phyloP scores from a whole-genome alignment of 92 coral and sea anemone genomes.

The Epizoanthus fatuus region DNA sequence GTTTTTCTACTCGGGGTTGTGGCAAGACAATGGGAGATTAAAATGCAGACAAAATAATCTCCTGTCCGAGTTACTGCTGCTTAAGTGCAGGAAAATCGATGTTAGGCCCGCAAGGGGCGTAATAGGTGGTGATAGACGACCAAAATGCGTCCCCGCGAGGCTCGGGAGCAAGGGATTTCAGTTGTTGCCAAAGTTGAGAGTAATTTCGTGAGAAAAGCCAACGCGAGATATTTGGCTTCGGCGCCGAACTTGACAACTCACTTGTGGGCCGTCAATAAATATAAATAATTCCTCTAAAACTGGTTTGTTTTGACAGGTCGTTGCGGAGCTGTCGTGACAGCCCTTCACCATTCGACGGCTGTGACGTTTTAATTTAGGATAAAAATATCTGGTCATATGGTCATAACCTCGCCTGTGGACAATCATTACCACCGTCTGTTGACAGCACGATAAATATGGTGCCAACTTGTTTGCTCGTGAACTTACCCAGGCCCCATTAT shows the following conservation, averaged over 20 bases:
- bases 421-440: too few species aligned
- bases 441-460: too few species aligned
- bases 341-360: too few species aligned
- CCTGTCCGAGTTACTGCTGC: neutral
- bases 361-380: too few species aligned
- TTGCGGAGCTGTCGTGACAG: neutral
- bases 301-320: constrained; percentile 1
- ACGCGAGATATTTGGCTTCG: neutral
- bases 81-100: constrained; percentile 21
- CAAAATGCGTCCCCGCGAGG: neutral
- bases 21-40: constrained; percentile 24
- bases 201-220: neutral
- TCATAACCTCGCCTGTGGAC: too few species aligned
- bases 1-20: neutral
- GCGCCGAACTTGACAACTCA: constrained; percentile 10
- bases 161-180: neutral
- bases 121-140: neutral
- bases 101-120: neutral
- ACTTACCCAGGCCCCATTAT: too few species aligned
- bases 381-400: too few species aligned
- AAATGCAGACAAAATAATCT: constrained; percentile 25
- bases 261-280: constrained; percentile 11
- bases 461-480: too few species aligned
- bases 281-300: constrained; percentile 2
- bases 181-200: neutral